Evolutionary conservation across 2,888 invertebrate genomes (phyloP), one percentile per base, ranked within the genome.

Genomic region (Oscheius sp.): DNA sequence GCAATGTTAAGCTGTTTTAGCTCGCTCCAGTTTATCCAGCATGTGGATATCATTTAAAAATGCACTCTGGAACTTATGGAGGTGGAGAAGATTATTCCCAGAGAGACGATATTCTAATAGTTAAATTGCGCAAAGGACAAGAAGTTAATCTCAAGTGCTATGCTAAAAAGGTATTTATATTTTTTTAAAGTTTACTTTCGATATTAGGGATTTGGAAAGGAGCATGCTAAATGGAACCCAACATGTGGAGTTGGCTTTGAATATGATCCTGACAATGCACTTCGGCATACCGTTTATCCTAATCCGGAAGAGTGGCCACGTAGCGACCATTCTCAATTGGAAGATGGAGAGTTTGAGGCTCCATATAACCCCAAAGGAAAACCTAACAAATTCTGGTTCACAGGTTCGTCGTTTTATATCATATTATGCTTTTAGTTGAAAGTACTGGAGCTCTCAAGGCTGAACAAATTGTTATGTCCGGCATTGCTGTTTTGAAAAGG

Each of bases 191-290:
- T 23, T n/a, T 34, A 0, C 10, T 55, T 33, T 34, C 12, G 10
- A 17, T 25, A 70, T 12, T 50, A 81, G 78, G 89, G 89, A 4
- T 95, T 95, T 89, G 95, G 96, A 0, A 98, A 98, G 87, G 98
- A 99, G 87, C 98, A 99, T 89, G 98, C 98, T 0, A 98, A 98
- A 88, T 98, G 98, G 98, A 98, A 97, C 89, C 98, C 98, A 2
- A 98, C 98, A 0, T 94, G 94, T 58, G 96, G 96, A 48, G 96
- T 98, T 0, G 93, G 93, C 63, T 99, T 99, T 88, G 98, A 99
- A 88, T 99, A 99, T 89, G 98, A 99, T 89, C 98, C 98, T 0
- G 98, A 98, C 87, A 98, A 98, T 89, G 90, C 93, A 0, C 93
- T 99, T 91, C 90, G 95, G 45, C 98, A 98, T 86, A 98, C 97